These are phyloP conservation scores for Gambusia holbrooki DNA, from an alignment of 2,113 vertebrate genomes.

Conservation along the genomic window DNA sequence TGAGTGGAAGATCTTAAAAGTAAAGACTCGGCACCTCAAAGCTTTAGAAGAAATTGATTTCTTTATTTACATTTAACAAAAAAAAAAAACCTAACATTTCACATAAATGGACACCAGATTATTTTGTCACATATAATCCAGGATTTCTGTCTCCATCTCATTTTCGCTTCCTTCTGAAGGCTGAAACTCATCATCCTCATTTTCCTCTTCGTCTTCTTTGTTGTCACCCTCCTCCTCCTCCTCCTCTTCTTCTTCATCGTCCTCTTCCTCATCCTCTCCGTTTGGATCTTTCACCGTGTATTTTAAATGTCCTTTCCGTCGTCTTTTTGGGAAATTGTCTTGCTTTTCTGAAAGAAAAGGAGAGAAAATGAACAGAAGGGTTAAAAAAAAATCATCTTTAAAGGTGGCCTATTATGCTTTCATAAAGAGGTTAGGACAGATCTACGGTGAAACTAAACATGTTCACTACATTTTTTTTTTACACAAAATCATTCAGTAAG, in stretches of 20 bases:
- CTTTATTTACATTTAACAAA: constrained; percentile 45
- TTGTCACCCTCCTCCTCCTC: constrained; percentile 38
- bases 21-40: background rate
- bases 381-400: background rate
- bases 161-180: constrained; percentile 94
- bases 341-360: constrained; percentile 26
- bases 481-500: too few relatives aligned
- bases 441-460: too few relatives aligned
- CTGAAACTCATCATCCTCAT: constrained; percentile 90
- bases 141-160: constrained; percentile 97
- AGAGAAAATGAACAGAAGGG: background rate
- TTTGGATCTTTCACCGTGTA: background rate
- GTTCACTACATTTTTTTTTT: too few relatives aligned
- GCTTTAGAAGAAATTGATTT: background rate
- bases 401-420: too few relatives aligned
- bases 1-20: background rate
- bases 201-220: constrained; percentile 83
- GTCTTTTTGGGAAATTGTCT: constrained; percentile 20
- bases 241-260: constrained; percentile 24
- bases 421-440: too few relatives aligned
- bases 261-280: constrained; percentile 20
- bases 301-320: constrained; percentile 1
- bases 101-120: background rate
- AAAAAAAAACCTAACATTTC: background rate
- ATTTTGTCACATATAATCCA: constrained; percentile 87